Percentiles rank a stretch among this genome's conserved stretches.
Evolutionary conservation across 2,888 invertebrate species (phyloP).

Genomic region (Parapristionchus giblindavisi): DNA sequence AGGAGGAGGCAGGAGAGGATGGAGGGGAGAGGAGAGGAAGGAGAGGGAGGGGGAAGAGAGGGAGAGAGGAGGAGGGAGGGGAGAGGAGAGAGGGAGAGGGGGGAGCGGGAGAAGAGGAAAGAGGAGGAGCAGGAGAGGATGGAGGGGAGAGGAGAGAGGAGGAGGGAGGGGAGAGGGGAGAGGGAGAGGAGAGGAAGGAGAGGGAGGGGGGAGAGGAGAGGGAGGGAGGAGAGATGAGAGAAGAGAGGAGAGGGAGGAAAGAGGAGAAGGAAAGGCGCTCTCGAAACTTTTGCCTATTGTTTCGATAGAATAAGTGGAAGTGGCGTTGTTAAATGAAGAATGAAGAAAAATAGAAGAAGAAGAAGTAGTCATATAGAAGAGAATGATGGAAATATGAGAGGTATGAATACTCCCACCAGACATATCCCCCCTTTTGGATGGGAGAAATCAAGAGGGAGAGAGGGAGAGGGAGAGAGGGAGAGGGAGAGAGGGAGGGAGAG

Average conservation of each 20-base stretch:
- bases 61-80: neutral
- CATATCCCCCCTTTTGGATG: neutral
- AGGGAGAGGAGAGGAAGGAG: neutral
- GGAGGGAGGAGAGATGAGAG: neutral
- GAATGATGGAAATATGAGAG: neutral
- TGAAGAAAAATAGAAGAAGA: neutral
- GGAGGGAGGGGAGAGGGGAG: neutral
- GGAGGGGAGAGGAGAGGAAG: neutral
- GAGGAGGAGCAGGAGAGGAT: neutral
- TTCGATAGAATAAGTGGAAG: neutral
- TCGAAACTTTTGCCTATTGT: too few relatives aligned
- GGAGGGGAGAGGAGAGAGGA: neutral
- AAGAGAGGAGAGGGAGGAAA: constrained; percentile 7
- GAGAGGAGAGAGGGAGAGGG: neutral
- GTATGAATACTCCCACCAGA: neutral
- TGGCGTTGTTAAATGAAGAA: constrained; percentile 2
- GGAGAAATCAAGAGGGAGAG: neutral
- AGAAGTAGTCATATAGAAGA: neutral
- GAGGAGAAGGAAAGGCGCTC: neutral
- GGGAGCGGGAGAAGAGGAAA: neutral
- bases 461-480: neutral
- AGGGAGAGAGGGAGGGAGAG: neutral
- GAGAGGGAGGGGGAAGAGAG: neutral
- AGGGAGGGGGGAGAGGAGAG: neutral
- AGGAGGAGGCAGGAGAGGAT: neutral